These are phyloP conservation scores for Antheraea assamensis DNA, from an alignment of 2,888 invertebrate species.

Conservation along the genomic window DNA sequence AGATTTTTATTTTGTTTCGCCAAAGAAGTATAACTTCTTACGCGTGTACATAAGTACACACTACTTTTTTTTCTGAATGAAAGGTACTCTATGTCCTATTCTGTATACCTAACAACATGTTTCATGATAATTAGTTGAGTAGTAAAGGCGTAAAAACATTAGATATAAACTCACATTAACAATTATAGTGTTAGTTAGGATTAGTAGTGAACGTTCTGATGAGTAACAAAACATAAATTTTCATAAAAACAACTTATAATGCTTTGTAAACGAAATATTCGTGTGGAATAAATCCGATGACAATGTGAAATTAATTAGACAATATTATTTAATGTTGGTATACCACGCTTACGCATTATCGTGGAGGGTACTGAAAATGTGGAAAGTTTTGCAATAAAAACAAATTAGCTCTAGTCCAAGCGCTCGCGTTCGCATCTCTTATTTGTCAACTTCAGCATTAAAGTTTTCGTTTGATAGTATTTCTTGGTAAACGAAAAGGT, in stretches of 20 bases:
- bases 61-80: no score
- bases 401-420: conserved; percentile 69
- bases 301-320: conserved; percentile 20
- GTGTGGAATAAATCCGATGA: neutral
- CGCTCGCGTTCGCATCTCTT: conserved; percentile 56
- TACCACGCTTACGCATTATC: conserved; percentile 43
- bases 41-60: no score
- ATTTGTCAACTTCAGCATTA: conserved; percentile 53
- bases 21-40: no score
- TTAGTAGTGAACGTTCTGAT: no score
- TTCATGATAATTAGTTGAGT: no score
- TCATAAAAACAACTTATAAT: neutral
- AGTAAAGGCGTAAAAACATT: no score
- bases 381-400: conserved; percentile 75
- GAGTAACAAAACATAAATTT: neutral
- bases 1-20: no score
- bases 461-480: conserved; percentile 66
- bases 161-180: no score
- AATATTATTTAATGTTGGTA: conserved; percentile 30
- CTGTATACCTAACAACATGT: no score
- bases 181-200: no score
- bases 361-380: conserved; percentile 61
- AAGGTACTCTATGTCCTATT: no score
- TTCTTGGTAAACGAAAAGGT: conserved; percentile 49
- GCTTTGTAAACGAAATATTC: neutral